phyloP scores from a whole-genome alignment of 1,140 invertebrate species.

The Formica selysi region DNA sequence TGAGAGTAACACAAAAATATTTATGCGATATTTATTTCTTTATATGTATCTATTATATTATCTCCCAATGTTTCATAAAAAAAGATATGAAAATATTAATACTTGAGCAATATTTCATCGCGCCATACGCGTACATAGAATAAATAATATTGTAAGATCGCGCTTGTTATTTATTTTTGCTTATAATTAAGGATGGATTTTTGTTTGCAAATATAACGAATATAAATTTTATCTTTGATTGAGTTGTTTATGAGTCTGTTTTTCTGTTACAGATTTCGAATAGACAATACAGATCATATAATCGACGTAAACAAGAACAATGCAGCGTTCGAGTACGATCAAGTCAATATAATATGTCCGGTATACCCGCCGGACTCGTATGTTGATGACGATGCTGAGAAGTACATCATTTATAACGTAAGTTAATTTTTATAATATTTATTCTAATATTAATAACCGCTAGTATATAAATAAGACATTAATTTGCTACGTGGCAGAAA shows the following conservation, averaged over 20 bases:
- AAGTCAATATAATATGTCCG: slow-evolving; percentile 98
- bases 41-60: not conserved
- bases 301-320: slow-evolving; percentile 98
- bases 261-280: slow-evolving; percentile 94
- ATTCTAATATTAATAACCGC: not conserved
- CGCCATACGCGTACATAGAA: not conserved
- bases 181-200: not conserved
- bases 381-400: slow-evolving; percentile 95
- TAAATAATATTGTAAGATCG: not conserved
- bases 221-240: not conserved
- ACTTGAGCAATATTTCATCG: not conserved
- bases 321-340: slow-evolving; percentile 96
- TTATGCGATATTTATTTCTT: not conserved
- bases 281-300: slow-evolving; percentile 99
- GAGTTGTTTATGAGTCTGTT: slow-evolving; percentile 36
- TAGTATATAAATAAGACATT: no score
- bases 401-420: slow-evolving; percentile 98
- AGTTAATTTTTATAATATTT: slow-evolving; percentile 81
- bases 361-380: slow-evolving; percentile 95
- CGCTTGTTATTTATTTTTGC: not conserved
- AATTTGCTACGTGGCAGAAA: no score
- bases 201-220: not conserved
- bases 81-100: not conserved
- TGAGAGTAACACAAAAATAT: not conserved
- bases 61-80: not conserved